Base-by-base conservation (phyloP, 2,797 vertebrate species). In the Channa striata region DNA sequence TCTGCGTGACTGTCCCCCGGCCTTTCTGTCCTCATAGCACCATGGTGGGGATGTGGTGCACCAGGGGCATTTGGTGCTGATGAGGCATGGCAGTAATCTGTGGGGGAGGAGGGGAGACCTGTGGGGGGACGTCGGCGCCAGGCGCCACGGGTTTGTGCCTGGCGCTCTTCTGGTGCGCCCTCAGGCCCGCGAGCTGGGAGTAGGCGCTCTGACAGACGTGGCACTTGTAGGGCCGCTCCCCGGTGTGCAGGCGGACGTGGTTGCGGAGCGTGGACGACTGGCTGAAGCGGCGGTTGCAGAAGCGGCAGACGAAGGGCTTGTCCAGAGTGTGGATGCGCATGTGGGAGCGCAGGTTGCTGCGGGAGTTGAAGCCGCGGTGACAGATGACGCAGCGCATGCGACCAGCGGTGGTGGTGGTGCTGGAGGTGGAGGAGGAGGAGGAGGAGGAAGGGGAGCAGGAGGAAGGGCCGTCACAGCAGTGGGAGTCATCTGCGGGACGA, bases 281-380 rank as follows among this genome's bases (percentile, higher is more conserved):
- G 91, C 97, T 98, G 94, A 99, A 99, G 91, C 98, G 97, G 25
- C 98, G 96, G 89, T 96, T 98, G 94, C 98, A 99, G 94, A 99
- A 99, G 85, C 97, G 97, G 84, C 97, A 99, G 47, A 96, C 96
- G 61, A 99, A 99, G 30, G 98, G 97, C 86, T 99, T 99, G 95
- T 99, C 98, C 94, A 98, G 93, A 0, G 97, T 99, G 95, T 99
- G 98, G 90, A 99, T 99, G 87, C 98, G 96, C 97, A 99, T 99
- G 95, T 99, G 98, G 6, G 98, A 99, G 88, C 97, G 98, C 85
- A 99, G 92, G 92, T 99, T 99, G 92, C 97, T 99, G 93, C 97
- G 98, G 0, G 98, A 99, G 94, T 99, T 99, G 93, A 99, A 99
- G 83, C 97, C 97, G 0, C 98, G 96, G 90, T 98, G 97, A 90